phyloP scores from a whole-genome alignment of 2,797 vertebrate species.

The Etheostoma nigrum region DNA sequence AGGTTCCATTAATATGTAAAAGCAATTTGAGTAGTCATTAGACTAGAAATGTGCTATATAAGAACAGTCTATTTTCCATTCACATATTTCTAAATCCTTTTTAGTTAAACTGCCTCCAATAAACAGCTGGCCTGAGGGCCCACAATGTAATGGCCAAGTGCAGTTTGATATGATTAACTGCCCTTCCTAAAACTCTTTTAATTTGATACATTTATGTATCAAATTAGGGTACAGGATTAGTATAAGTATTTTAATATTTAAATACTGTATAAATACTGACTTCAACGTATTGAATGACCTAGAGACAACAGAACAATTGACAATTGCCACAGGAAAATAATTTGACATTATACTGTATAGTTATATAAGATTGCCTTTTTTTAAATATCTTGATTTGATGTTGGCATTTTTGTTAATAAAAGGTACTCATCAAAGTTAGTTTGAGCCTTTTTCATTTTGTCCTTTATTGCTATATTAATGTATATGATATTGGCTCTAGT shows the following conservation, averaged over 20 bases:
- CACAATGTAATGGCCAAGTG: neutral
- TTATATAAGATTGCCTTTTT: no score
- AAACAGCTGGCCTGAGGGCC: neutral
- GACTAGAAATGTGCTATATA: no score
- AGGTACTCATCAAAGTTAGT: no score
- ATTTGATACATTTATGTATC: neutral
- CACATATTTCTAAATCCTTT: neutral
- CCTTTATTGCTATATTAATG: slow-evolving; percentile 2
- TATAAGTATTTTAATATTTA: no score
- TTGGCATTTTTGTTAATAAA: neutral
- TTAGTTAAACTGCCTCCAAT: neutral
- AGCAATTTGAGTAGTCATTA: no score
- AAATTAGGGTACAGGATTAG: neutral
- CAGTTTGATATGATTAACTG: neutral
- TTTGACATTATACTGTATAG: no score
- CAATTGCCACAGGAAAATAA: no score
- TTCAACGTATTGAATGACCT: neutral
- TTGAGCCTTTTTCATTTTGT: slow-evolving; percentile 1
- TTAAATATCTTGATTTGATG: neutral
- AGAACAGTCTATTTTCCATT: no score
- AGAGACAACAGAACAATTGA: no score
- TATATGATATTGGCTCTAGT: neutral
- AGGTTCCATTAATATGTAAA: no score
- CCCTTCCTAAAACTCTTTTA: neutral
- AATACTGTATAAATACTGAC: neutral